Evolutionary conservation across 2,797 vertebrate genomes (phyloP).

Genomic region (Propithecus deckenii): DNA sequence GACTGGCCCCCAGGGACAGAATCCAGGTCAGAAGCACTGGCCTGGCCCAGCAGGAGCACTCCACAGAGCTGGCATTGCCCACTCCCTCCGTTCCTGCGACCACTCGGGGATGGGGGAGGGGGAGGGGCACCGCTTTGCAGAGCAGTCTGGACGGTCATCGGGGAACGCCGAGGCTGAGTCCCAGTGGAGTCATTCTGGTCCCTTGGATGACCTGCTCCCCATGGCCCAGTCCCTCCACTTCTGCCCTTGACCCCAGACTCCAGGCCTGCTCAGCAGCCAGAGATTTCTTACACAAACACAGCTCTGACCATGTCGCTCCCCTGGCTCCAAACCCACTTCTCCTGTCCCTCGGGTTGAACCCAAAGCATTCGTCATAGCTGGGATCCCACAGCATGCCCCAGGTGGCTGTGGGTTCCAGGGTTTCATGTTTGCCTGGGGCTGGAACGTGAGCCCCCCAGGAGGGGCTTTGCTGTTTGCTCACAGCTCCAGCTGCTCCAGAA

Average conservation of each 20-base stretch:
- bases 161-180: neutral
- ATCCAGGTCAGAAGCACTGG: neutral
- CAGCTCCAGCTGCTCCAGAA: neutral
- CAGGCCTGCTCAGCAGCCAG: neutral
- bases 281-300: neutral
- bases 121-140: accelerated
- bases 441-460: accelerated
- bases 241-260: neutral
- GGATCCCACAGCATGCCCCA: no score
- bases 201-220: neutral
- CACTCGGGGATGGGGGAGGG: accelerated
- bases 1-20: neutral
- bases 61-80: accelerated
- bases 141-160: no score
- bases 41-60: neutral
- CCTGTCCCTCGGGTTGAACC: no score
- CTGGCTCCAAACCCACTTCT: neutral
- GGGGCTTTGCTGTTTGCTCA: neutral
- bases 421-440: neutral
- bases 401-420: accelerated
- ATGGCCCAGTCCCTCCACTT: neutral
- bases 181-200: neutral
- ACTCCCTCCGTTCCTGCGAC: accelerated
- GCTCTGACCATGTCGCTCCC: accelerated
- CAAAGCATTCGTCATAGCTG: accelerated